Evolutionary conservation across 2,797 vertebrate species (phyloP).

Genomic region (Limnodromus scolopaceus): DNA sequence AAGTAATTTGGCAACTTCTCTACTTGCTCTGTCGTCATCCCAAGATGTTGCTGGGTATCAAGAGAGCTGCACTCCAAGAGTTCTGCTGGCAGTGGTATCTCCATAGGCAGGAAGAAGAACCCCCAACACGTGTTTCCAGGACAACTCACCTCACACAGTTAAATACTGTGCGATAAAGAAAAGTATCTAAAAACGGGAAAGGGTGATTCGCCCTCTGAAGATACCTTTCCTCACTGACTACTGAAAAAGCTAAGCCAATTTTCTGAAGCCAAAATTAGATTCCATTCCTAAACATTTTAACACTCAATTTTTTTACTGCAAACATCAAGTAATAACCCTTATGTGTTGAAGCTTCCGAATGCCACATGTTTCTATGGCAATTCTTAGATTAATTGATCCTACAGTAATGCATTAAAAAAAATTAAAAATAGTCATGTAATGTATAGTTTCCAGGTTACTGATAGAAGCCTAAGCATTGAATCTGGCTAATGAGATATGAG

Average conservation of each 20-base stretch:
- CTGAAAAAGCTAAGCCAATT: background rate
- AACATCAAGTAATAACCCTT: background rate
- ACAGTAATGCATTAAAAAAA: background rate
- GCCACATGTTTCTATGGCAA: background rate
- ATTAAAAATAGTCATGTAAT: background rate
- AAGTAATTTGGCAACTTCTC: background rate
- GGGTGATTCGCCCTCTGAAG: background rate
- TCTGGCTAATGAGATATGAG: background rate
- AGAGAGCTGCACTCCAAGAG: background rate
- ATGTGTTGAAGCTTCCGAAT: background rate
- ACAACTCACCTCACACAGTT: background rate
- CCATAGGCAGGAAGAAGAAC: background rate
- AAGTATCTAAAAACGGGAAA: background rate
- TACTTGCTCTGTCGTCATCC: background rate
- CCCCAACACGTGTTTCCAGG: background rate
- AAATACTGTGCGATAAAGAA: background rate
- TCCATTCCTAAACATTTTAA: background rate
- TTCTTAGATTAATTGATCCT: background rate
- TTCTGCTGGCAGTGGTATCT: background rate
- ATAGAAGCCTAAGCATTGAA: background rate
- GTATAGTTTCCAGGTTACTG: background rate
- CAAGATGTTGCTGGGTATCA: background rate
- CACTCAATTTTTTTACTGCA: background rate
- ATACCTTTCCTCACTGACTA: background rate
- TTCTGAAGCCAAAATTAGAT: background rate